Percentiles rank a stretch among this genome's conserved stretches.
Evolutionary conservation across 2,797 vertebrate genomes (phyloP).

Genomic region (Hypotaenidia okinawae): DNA sequence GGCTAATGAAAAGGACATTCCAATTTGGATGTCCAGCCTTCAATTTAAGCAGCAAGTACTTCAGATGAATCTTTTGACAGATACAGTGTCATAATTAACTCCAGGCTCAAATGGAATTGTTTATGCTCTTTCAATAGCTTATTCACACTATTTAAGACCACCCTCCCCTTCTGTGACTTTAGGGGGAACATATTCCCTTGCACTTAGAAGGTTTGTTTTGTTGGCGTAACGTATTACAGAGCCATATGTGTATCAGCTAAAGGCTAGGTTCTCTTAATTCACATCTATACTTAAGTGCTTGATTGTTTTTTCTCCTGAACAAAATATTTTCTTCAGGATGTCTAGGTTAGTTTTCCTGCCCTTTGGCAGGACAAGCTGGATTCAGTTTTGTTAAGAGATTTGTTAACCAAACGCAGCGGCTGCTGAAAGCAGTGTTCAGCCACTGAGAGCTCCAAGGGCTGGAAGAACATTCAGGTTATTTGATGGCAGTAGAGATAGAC

Average conservation of each 20-base stretch:
- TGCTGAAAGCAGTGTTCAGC: background rate
- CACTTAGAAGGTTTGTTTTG: background rate
- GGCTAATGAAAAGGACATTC: constrained; percentile 60
- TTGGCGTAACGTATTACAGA: background rate
- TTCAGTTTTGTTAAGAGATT: background rate
- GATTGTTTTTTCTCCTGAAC: background rate
- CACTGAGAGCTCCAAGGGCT: background rate
- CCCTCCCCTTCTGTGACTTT: background rate
- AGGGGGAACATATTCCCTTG: background rate
- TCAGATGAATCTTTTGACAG: constrained; percentile 48
- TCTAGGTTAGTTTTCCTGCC: background rate
- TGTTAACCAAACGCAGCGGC: background rate
- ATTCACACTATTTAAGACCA: background rate
- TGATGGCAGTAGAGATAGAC: background rate
- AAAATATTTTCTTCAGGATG: background rate
- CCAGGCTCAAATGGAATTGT: constrained; percentile 23
- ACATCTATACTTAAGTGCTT: background rate
- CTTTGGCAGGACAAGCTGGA: background rate
- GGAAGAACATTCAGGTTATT: background rate
- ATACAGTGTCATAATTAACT: constrained; percentile 43
- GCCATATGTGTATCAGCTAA: background rate
- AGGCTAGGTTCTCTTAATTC: background rate
- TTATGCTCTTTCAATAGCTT: constrained; percentile 17
- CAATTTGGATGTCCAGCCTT: constrained; percentile 55
- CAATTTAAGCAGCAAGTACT: constrained; percentile 50